Base-by-base conservation (phyloP, 2,797 vertebrate species). In the Potorous gilbertii region DNA sequence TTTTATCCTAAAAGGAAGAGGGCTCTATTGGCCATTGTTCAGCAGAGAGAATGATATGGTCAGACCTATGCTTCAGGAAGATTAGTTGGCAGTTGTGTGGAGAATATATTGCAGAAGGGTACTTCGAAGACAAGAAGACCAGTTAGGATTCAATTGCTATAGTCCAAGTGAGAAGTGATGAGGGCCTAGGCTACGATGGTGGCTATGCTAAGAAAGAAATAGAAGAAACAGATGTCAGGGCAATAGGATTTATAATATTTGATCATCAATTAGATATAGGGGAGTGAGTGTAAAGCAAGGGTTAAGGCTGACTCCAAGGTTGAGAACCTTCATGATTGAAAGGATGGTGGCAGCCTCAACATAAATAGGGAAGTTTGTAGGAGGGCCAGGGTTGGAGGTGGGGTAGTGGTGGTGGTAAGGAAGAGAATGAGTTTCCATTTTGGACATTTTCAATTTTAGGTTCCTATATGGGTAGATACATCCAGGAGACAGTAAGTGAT, bases 371-470 rank as follows among this genome's bases (percentile, higher is more conserved):
- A 55, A 74, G 28, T 16, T 5, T 31, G 46, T 5, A 91, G 14
- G 28, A 89, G 10, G 50, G 46, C 11, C 14, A 91, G 9, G 57
- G 11, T 40, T 55, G 8, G 62, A 55, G 24, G 21, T 24, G 14
- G 56, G 31, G 4, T 50, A 56, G 46, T 1, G 34, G 57, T 52
- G 40, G 54, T 91, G 56, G 1, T 31, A 54, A 91, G 89, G 18
- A 87, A 24, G 74, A 40, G 52, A 52, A 52, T 52, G 52, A 52
- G 29, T 90, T 91, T 81, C 34, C 59, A 96, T 16, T 62, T n/a
- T 59, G 12, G 91, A 90, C 12, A 74, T 57, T 9, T n/a, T 54
- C 52, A 50, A 90, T 96, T 90, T 94, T 81, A 94, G 28, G 62
- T 66, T 1, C 21, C 91, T 14, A 9, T 54, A 55, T 57, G 31